Conservation (phyloP, 1,140 invertebrate genomes). For the Platorchestia sp. region DNA sequence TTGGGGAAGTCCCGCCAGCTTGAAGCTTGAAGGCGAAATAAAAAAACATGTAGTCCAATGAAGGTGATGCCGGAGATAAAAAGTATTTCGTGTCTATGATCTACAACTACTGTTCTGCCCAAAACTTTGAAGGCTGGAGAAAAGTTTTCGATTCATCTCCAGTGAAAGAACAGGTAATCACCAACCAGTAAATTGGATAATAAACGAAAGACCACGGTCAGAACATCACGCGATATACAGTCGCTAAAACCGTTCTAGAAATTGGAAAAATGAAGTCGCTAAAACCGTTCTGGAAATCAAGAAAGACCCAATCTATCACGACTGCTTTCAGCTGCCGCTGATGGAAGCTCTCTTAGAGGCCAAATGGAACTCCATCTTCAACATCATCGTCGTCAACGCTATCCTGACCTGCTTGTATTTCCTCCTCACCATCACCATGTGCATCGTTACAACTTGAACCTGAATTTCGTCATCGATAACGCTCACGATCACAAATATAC, state of each 20-base stretch:
- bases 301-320: not conserved
- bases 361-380: not conserved
- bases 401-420: not conserved
- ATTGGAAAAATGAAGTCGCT: not conserved
- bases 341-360: not conserved
- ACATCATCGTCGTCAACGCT: constrained; percentile 30
- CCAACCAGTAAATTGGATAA: not conserved
- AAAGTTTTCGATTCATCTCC: not conserved
- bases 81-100: not conserved
- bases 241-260: too few relatives aligned
- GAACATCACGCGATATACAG: not conserved
- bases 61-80: too few relatives aligned
- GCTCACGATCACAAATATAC: not conserved
- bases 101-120: not conserved
- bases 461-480: not conserved
- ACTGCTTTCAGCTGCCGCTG: not conserved
- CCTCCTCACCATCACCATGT: not conserved
- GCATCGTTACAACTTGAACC: not conserved
- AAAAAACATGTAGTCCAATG: too few relatives aligned
- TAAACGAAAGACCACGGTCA: not conserved
- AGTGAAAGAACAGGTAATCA: not conserved
- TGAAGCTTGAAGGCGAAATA: not conserved
- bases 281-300: constrained; percentile 5
- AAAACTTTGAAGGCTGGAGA: not conserved
- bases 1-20: not conserved